Percentiles rank a stretch among this genome's conserved stretches.
phyloP scores from a whole-genome alignment of 1,140 invertebrate genomes.

The Agrypnia vestita region DNA sequence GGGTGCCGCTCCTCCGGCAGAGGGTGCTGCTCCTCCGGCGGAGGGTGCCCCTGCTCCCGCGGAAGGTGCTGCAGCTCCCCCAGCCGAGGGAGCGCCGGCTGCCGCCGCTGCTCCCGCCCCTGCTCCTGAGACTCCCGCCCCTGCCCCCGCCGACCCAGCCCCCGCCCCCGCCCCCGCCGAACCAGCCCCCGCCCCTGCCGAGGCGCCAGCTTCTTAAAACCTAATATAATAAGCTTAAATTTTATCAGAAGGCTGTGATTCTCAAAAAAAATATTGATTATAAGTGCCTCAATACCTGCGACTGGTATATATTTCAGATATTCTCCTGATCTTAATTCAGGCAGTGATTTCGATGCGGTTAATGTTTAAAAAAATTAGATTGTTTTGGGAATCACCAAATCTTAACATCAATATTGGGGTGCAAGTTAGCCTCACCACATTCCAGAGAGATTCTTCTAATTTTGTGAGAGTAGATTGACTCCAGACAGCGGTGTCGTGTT shows the following conservation, averaged over 20 bases:
- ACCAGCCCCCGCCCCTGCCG: constrained; percentile 59
- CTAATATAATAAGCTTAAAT: constrained; percentile 26
- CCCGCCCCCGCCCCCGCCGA: no score
- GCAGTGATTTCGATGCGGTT: neutral
- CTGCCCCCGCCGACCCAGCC: no score
- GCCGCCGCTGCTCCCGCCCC: no score
- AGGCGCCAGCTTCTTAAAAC: constrained; percentile 60
- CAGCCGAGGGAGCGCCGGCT: no score
- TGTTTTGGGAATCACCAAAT: constrained; percentile 7
- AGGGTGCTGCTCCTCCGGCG: constrained; percentile 57
- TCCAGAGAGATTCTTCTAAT: neutral
- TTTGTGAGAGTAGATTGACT: neutral
- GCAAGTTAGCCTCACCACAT: constrained; percentile 24
- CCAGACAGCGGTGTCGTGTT: no score
- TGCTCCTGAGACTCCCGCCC: no score
- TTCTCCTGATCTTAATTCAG: no score
- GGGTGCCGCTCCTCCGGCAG: constrained; percentile 61
- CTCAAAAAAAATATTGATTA: neutral
- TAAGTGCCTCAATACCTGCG: neutral
- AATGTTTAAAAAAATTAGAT: constrained; percentile 1
- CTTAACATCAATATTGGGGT: constrained; percentile 3
- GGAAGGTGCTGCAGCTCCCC: no score
- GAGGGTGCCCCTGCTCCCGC: constrained; percentile 59
- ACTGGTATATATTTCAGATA: no score
- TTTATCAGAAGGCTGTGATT: constrained; percentile 17